phyloP scores from a whole-genome alignment of 2,888 invertebrate species.

The Cephus rjabovi region DNA sequence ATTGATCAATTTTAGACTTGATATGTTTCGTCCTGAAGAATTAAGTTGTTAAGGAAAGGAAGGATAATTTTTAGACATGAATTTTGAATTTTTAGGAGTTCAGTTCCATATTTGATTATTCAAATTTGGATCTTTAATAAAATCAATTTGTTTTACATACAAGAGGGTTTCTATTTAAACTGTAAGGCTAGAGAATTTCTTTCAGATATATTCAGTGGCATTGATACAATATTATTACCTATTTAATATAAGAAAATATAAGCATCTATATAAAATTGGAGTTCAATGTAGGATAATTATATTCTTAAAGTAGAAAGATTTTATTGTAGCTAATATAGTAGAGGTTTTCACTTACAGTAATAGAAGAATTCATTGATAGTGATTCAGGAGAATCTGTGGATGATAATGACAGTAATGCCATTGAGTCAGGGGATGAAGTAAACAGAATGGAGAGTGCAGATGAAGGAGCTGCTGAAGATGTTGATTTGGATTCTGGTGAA shows the following conservation, averaged over 20 bases:
- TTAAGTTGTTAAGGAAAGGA: no score
- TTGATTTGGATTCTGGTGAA: slow-evolving; percentile 56
- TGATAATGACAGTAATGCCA: slow-evolving; percentile 5
- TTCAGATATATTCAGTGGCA: background rate
- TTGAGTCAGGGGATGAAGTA: slow-evolving; percentile 9
- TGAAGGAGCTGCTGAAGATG: slow-evolving; percentile 32
- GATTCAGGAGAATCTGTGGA: slow-evolving; percentile 8
- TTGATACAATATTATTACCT: background rate
- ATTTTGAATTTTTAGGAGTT: background rate
- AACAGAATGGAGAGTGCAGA: slow-evolving; percentile 24
- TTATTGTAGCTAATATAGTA: background rate
- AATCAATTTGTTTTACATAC: background rate
- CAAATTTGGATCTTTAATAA: background rate
- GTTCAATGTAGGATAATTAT: background rate
- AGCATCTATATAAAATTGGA: background rate
- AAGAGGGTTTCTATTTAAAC: background rate
- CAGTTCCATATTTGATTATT: background rate
- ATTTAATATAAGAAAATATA: background rate
- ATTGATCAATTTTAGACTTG: background rate
- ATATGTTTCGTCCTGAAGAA: no score
- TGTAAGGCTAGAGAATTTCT: background rate
- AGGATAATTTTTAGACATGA: no score
- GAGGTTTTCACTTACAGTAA: background rate
- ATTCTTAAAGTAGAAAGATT: background rate
- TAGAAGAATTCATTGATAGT: slow-evolving; percentile 2